Base-by-base conservation (phyloP, 1,140 invertebrate species). In the Dendrolimus punctatus region DNA sequence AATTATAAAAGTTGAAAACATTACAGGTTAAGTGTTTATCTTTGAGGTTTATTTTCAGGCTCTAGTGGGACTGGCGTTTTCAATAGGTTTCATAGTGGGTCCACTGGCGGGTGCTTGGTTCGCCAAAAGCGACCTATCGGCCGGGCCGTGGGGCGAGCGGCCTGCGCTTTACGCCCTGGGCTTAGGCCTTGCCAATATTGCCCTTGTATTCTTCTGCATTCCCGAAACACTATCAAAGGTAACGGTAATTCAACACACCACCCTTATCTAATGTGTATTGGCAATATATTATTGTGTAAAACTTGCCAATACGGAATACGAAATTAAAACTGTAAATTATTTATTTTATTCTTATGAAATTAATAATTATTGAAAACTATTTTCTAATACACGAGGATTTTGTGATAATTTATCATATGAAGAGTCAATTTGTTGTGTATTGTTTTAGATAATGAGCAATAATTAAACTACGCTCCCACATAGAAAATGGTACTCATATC, bases 51-150 rank as follows among this genome's bases (percentile, higher is more conserved):
- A 73, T 70, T 91, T 91, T 64, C 86, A 97, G 96, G 98, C 98
- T 9, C 81, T 99, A 39, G 94, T 99, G 57, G 98, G 98, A 8
- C 93, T 99, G 69, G 97, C 98, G 5, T 99, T 99, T 88, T 99
- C 98, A 0, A 86, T 99, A 53, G 98, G 97, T 8, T 99, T 99
- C 85, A 95, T 99, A 60, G 86, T 99, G 59, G 98, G 98, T 0
- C 98, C 98, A 36, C 88, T 97, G 71, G 96, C 99, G 70, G 98
- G 98, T 10, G 98, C 97, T 6, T 87, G 92, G 67, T 98, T 99
- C 87, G 93, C 97, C 3, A 90, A 91, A 62, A 71, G 61, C 46
- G 71, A 73, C 44, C 7, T 54, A 5, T 56, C 64, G 0, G 58
- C 58, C 0, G 80, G 79, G 5, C 49, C 91, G 6, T 98, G 97